A percentile compares a stretch with the other conserved stretches of the same genome.
Evolutionary conservation across 2,888 invertebrate genomes (phyloP).

Genomic region (Resseliella maxima): DNA sequence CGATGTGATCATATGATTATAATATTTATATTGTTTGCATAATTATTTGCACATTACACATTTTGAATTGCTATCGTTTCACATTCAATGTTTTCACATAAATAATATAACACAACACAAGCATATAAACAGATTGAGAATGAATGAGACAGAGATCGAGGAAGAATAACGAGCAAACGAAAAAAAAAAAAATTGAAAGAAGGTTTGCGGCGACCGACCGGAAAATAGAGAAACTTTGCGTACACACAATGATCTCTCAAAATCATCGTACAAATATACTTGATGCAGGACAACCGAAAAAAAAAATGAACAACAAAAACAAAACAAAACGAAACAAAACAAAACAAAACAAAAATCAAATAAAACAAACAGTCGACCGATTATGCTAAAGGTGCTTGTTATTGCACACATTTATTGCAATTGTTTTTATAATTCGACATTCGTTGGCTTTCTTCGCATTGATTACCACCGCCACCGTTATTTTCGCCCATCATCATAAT

Average conservation of each 20-base stretch:
- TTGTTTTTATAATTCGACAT: not conserved
- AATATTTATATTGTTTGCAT: too few relatives aligned
- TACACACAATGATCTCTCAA: not conserved
- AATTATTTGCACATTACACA: conserved; percentile 8
- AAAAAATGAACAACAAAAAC: not conserved
- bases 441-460: not conserved
- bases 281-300: not conserved
- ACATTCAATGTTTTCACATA: not conserved
- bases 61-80: not conserved
- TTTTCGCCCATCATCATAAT: too few relatives aligned
- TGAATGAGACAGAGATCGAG: not conserved
- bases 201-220: not conserved
- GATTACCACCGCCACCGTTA: not conserved
- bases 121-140: too few relatives aligned
- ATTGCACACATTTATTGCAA: conserved; percentile 9
- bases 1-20: conserved; percentile 4
- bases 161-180: not conserved
- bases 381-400: conserved; percentile 19
- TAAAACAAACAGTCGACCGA: not conserved
- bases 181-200: not conserved
- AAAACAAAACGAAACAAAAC: not conserved
- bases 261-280: not conserved
- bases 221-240: not conserved
- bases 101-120: not conserved
- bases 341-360: not conserved